These are phyloP conservation scores for Elachura formosa DNA, from an alignment of 2,113 vertebrate genomes.

Conservation along the genomic window DNA sequence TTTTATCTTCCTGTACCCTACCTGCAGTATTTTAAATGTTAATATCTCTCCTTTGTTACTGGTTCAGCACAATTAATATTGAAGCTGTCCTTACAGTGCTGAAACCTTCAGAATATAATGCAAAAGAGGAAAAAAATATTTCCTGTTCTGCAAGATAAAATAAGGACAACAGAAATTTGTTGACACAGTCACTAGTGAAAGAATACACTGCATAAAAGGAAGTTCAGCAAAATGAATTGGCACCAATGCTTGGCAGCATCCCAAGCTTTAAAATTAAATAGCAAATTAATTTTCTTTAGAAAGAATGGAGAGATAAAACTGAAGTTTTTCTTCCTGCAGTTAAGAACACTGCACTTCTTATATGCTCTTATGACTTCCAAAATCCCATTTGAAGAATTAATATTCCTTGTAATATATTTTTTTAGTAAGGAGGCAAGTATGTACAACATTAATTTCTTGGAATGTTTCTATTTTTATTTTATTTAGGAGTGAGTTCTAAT, in stretches of 20 bases:
- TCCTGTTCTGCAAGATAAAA: not conserved
- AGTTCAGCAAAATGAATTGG: constrained; percentile 1
- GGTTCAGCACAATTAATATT: not conserved
- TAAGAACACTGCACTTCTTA: not conserved
- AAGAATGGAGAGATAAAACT: not conserved
- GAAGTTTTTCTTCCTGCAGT: not conserved
- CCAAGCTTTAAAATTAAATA: constrained; percentile 15
- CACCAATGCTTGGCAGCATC: not conserved
- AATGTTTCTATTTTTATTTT: not conserved
- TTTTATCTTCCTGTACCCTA: not conserved
- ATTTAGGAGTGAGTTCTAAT: not conserved
- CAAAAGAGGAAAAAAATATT: not conserved
- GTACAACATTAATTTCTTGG: not conserved
- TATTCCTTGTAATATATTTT: not conserved
- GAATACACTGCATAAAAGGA: not conserved
- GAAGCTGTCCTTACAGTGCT: not conserved
- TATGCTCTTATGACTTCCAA: not conserved
- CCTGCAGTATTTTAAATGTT: not conserved
- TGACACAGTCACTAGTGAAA: not conserved
- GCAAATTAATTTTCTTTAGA: not conserved
- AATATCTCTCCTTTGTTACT: not conserved
- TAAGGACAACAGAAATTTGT: constrained; percentile 4
- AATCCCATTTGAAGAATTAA: not conserved
- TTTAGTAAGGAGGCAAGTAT: not conserved
- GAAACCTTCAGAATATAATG: not conserved